Evolutionary conservation across 2,888 invertebrate species (phyloP), one percentile per base, ranked within the genome.

Genomic region (Cancer borealis): DNA sequence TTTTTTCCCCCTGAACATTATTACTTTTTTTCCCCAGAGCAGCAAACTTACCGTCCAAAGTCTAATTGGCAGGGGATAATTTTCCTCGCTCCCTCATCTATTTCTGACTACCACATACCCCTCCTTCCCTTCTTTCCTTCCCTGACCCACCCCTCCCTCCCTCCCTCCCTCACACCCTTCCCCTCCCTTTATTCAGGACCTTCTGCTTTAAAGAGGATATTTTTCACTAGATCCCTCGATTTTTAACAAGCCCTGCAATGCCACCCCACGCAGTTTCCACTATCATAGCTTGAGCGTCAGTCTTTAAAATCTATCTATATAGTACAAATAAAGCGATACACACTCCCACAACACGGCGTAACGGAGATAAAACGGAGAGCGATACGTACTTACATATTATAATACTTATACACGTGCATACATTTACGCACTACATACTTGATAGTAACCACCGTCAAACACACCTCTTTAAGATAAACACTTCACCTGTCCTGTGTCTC

Each of bases 201-300:
- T 26, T 39, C 84, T 39, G 84, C 84, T 84, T 84, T 84, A 84
- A 84, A 84, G 84, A 30, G 30, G 17, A 84, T 84, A 39, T 84
- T 84, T 84, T 84, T 84, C 84, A 84, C 84, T 84, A 84, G 39
- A 84, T 84, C 84, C 39, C 84, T 84, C 84, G 84, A 84, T 84
- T 84, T 39, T 84, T 84, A 84, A 84, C 84, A 30, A 84, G 84
- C 84, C 84, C 30, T 17, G 84, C 84, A 84, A 39, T 84, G 39
- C 39, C 84, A 17, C 14, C 12, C 39, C 84, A 5, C 84, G 30
- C 39, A 39, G 84, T 84, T 49, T 54, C 6, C 90, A 14, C 60
- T 12, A 89, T 49, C 47, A 47, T 30, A 12, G 21, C 47, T 89
- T n/a, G 17, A 17, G 88, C 45, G 46, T 45, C 46, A n/a, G 89